A percentile compares a stretch with the other conserved stretches of the same genome.
phyloP scores from a whole-genome alignment of 2,888 invertebrate genomes.

The Physocephala rufipes region DNA sequence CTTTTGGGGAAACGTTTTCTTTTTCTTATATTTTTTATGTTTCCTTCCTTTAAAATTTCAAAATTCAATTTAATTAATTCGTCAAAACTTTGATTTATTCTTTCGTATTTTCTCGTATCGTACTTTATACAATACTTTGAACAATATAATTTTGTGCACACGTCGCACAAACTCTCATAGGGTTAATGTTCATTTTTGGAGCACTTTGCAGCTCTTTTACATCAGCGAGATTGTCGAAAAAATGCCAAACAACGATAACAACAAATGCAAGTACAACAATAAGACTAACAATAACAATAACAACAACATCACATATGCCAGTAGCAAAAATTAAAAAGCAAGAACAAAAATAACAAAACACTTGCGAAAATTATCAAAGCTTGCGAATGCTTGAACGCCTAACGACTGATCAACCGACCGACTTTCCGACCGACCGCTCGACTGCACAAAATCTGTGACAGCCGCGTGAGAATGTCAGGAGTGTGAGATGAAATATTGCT shows the following conservation, averaged over 20 bases:
- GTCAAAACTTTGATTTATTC: not conserved
- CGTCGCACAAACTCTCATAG: no score
- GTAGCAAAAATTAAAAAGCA: conserved; percentile 32
- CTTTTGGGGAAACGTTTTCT: no score
- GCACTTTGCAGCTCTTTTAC: not conserved
- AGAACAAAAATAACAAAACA: conserved; percentile 7
- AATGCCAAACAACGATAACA: conserved; percentile 1
- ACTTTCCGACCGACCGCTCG: no score
- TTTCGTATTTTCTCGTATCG: not conserved
- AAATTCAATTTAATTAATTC: no score
- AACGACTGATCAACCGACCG: not conserved
- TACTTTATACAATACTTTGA: no score
- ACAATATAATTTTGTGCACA: no score
- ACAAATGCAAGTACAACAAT: not conserved
- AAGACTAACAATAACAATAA: conserved; percentile 40
- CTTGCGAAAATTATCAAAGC: conserved; percentile 21
- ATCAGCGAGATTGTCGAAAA: not conserved
- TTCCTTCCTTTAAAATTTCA: no score
- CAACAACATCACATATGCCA: conserved; percentile 44
- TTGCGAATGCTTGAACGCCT: conserved; percentile 13
- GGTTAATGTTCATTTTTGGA: no score
- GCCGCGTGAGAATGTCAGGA: conserved; percentile 53
- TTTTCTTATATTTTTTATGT: no score
- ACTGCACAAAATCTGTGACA: conserved; percentile 48
- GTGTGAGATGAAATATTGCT: conserved; percentile 33